phyloP scores from a whole-genome alignment of 1,140 invertebrate species.

The Zaprionus nigranus region DNA sequence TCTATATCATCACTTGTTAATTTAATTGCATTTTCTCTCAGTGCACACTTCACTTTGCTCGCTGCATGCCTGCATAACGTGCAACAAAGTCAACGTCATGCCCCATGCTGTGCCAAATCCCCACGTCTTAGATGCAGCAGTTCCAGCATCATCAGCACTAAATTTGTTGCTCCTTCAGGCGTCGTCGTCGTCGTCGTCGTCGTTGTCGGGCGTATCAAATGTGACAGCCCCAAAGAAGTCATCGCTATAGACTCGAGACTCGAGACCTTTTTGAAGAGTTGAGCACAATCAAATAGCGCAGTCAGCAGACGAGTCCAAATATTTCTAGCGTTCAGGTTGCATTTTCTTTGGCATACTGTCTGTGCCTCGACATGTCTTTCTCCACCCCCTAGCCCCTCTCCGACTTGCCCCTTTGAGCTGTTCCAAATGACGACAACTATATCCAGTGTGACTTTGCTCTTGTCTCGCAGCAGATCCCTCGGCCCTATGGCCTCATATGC shows the following conservation, averaged over 20 bases:
- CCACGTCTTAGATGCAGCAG: constrained; percentile 48
- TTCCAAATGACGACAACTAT: constrained; percentile 76
- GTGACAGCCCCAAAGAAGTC: constrained; percentile 69
- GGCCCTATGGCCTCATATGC: constrained; percentile 32
- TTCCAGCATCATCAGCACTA: constrained; percentile 47
- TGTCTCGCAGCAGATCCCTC: constrained; percentile 19
- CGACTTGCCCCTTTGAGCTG: constrained; percentile 53
- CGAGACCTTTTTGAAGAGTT: constrained; percentile 45
- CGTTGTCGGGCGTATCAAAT: constrained; percentile 68
- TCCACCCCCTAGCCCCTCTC: background rate
- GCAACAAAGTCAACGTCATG: constrained; percentile 44
- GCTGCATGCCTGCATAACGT: constrained; percentile 13
- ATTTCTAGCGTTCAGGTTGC: constrained; percentile 66
- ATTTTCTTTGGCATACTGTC: constrained; percentile 49
- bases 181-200: constrained; percentile 22
- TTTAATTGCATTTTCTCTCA: constrained; percentile 15
- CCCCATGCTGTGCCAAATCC: constrained; percentile 47
- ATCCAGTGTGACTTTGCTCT: constrained; percentile 57
- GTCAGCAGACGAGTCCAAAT: constrained; percentile 60
- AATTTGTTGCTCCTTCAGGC: constrained; percentile 39
- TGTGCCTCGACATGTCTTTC: constrained; percentile 33
- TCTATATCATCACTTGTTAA: background rate
- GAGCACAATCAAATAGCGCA: constrained; percentile 70
- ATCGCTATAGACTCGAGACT: constrained; percentile 53
- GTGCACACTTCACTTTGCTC: constrained; percentile 24